Conservation (phyloP, 2,797 vertebrate genomes). For the Argya squamiceps region DNA sequence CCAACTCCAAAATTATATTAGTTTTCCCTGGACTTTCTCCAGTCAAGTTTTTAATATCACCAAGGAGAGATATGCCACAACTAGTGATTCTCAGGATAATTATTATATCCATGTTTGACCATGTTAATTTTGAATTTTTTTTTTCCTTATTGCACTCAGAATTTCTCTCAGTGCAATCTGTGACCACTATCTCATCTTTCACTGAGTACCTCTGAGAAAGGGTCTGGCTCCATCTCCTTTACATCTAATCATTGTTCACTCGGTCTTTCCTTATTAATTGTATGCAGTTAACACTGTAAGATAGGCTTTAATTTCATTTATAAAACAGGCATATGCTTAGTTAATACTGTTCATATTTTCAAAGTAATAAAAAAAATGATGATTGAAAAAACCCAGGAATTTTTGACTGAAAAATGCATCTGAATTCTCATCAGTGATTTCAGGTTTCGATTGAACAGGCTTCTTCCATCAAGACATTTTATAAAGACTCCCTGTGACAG, state of each 20-base stretch:
- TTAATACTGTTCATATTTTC: not conserved
- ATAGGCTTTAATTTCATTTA: not conserved
- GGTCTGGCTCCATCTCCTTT: not conserved
- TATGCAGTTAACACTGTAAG: not conserved
- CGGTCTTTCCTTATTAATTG: not conserved
- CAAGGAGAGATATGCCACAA: not conserved
- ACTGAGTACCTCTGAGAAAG: not conserved
- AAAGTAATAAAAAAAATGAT: not conserved
- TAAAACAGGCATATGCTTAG: not conserved
- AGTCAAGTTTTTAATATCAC: not conserved
- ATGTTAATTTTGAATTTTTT: not conserved
- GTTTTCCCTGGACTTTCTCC: not conserved
- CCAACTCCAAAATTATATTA: not conserved
- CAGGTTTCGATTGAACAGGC: not conserved
- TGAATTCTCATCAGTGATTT: not conserved
- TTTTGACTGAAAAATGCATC: not conserved
- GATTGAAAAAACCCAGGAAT: rapidly evolving
- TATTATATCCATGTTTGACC: not conserved
- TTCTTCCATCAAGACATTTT: not conserved
- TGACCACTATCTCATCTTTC: not conserved
- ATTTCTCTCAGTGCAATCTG: not conserved
- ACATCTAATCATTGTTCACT: not conserved
- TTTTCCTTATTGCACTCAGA: not conserved
- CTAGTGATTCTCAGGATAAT: not conserved
- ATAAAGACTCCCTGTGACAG: not conserved